Conservation (phyloP, 1,140 invertebrate species). For the Lutraria rhynchaena region DNA sequence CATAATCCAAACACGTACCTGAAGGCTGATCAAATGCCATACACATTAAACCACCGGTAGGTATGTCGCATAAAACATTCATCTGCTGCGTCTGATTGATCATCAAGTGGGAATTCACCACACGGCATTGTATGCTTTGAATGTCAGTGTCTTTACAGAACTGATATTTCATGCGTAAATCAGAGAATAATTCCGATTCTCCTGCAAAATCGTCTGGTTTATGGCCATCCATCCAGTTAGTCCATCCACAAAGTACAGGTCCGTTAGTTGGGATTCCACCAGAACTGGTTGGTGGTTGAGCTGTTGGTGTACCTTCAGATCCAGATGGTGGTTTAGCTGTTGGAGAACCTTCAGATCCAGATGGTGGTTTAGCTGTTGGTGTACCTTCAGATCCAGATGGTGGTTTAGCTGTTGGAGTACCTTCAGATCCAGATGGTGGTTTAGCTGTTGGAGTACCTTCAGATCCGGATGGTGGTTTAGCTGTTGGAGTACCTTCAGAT, state of each 20-base stretch:
- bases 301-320: constrained; percentile 20
- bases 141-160: constrained; percentile 76
- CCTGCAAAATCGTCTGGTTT: constrained; percentile 67
- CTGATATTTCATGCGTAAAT: constrained; percentile 83
- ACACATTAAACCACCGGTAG: constrained; percentile 87
- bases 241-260: constrained; percentile 72
- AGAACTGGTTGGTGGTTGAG: background rate
- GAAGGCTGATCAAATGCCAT: constrained; percentile 73
- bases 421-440: background rate
- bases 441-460: constrained; percentile 10
- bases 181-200: constrained; percentile 87
- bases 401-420: constrained; percentile 44
- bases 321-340: background rate
- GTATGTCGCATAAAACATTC: constrained; percentile 87
- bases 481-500: constrained; percentile 42
- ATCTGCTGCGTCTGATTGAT: constrained; percentile 79
- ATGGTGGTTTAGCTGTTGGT: constrained; percentile 34
- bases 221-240: constrained; percentile 77
- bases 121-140: constrained; percentile 75
- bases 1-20: constrained; percentile 85
- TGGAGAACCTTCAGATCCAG: background rate
- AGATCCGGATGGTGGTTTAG: constrained; percentile 14
- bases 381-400: constrained; percentile 20
- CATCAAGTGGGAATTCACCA: constrained; percentile 48
- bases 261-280: constrained; percentile 30